Evolutionary conservation across 2,113 vertebrate genomes (phyloP).

Genomic region (Lagopus muta): DNA sequence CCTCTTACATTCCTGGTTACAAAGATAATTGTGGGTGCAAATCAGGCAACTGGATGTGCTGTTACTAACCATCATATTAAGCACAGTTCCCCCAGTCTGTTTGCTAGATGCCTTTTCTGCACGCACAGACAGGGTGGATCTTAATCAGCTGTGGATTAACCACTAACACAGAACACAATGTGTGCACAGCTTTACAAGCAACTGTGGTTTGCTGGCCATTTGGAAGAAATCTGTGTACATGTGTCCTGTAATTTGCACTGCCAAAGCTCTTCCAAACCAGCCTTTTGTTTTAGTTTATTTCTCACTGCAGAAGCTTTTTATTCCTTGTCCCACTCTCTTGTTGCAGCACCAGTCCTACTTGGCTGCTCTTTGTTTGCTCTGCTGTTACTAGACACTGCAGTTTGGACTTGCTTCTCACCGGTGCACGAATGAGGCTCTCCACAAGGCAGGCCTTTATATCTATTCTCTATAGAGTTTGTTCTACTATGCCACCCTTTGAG

Average conservation of each 20-base stretch:
- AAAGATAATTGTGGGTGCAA: not conserved
- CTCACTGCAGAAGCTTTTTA: constrained; percentile 36
- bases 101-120: not conserved
- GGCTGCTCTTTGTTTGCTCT: not conserved
- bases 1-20: not conserved
- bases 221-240: constrained; percentile 31
- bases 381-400: not conserved
- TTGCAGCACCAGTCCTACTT: not conserved
- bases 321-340: constrained; percentile 10
- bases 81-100: not conserved
- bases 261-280: constrained; percentile 31
- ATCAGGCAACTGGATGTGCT: not conserved
- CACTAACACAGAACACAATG: not conserved
- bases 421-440: not conserved
- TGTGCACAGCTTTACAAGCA: not conserved
- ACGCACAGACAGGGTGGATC: not conserved
- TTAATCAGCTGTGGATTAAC: not conserved
- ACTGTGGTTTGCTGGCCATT: not conserved
- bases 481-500: not conserved
- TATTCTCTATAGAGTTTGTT: not conserved
- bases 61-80: not conserved
- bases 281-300: constrained; percentile 47
- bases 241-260: not conserved
- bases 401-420: not conserved
- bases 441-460: constrained; percentile 35